Percentiles rank a stretch among this genome's conserved stretches.
These are phyloP conservation scores for Psittacara wagleri DNA, from an alignment of 2,113 vertebrate species.

Conservation along the genomic window DNA sequence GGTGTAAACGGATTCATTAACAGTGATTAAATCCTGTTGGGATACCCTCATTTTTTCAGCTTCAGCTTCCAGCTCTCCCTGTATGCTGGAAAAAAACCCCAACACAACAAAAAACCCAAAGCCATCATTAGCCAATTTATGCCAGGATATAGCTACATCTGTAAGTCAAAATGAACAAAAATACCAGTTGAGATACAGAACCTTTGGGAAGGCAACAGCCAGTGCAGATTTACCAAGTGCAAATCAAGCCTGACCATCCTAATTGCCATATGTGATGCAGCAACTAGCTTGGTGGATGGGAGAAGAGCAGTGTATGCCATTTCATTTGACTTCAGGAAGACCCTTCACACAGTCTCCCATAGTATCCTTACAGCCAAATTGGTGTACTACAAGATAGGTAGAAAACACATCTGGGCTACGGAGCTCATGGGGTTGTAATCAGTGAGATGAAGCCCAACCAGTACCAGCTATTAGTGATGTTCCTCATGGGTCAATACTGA, in stretches of 20 bases:
- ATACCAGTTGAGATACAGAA: not conserved
- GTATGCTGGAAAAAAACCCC: constrained; percentile 76
- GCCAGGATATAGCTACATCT: not conserved
- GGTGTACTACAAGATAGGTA: not conserved
- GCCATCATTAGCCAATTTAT: not conserved
- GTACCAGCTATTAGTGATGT: not conserved
- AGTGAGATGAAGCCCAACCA: not conserved
- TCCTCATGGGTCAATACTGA: not conserved
- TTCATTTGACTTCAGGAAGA: not conserved
- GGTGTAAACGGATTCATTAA: constrained; percentile 87
- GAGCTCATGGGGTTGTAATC: not conserved
- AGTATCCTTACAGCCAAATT: not conserved
- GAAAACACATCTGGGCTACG: not conserved
- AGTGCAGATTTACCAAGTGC: not conserved
- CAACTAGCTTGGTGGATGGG: not conserved
- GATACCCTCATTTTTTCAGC: constrained; percentile 86
- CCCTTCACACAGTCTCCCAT: not conserved
- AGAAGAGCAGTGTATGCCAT: not conserved
- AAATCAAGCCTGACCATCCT: not conserved
- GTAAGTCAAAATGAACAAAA: not conserved
- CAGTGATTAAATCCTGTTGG: constrained; percentile 89
- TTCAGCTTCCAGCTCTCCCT: constrained; percentile 88
- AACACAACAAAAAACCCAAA: not conserved
- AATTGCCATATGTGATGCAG: not conserved
- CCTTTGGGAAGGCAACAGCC: not conserved